Conservation (phyloP, 2,113 vertebrate species). For the Cepphus grylle region DNA sequence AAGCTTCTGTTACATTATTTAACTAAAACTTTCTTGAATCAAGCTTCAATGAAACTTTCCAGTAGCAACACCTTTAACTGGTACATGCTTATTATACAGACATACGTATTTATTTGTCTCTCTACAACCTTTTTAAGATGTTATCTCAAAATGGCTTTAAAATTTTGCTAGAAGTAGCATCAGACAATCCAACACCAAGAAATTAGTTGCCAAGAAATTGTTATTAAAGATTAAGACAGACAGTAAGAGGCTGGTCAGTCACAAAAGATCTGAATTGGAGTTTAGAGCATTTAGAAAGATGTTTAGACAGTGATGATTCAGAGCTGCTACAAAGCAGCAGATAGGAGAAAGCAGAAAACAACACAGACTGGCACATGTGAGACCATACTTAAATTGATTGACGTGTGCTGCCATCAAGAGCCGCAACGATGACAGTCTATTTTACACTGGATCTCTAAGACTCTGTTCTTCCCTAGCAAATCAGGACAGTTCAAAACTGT, state of each 20-base stretch:
- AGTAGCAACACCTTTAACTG: not conserved
- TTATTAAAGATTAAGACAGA: not conserved
- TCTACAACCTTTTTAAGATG: not conserved
- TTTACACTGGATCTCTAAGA: not conserved
- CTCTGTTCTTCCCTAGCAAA: not conserved
- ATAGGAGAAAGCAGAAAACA: not conserved
- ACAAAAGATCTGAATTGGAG: not conserved
- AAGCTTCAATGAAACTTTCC: not conserved
- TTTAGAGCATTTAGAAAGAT: not conserved
- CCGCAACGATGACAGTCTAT: not conserved
- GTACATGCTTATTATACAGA: not conserved
- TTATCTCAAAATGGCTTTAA: not conserved
- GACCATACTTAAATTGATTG: not conserved
- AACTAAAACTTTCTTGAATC: not conserved
- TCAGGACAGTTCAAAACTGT: not conserved
- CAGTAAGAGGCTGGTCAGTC: not conserved
- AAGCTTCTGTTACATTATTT: not conserved
- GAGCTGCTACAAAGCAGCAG: not conserved
- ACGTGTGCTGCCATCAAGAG: not conserved
- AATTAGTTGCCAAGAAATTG: not conserved
- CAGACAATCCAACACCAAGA: not conserved
- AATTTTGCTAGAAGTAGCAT: not conserved
- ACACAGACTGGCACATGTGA: not conserved
- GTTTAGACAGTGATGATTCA: not conserved
- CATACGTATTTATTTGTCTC: not conserved